Base-by-base conservation (phyloP, 2,113 vertebrate genomes). In the Hemichromis elongatus region DNA sequence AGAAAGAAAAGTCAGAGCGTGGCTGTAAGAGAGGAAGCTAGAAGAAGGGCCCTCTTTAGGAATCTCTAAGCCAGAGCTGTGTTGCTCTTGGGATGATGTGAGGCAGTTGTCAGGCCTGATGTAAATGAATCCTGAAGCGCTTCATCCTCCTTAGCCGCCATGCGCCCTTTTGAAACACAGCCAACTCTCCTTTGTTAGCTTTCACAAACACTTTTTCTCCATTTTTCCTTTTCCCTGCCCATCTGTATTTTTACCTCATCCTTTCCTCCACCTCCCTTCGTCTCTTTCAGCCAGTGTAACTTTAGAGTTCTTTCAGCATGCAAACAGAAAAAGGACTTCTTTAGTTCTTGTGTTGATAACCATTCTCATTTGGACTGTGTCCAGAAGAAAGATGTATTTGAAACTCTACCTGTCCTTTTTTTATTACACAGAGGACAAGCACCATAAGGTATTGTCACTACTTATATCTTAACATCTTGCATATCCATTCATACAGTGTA, bases 101-200 rank as follows among this genome's bases (percentile, higher is more conserved):
- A 96, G 94, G 95, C 91, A 80, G 87, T 95, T 96, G 96, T 96
- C 96, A 96, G 95, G 94, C 63, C 94, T 96, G 96, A 97, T 96
- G 96, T 96, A 96, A 96, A 97, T 97, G 93, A 96, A 96, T 95
- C 94, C 94, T 96, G 96, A 96, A 96, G 93, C 89, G 83, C 94
- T 95, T 96, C 95, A 95, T 96, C 95, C 95, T 95, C 93, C 92
- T 96, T 94, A 94, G 95, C 91, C 16, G 85, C 93, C 91, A 90
- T 89, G 86, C 88, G 88, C 83, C 87, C 93, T 95, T 95, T 95
- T 96, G 93, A 96, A 96, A 95, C 86, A 82, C 87, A 88, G 88
- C 92, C 89, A 92, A 90, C 80, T 92, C 88, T 88, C 86, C 90
- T 94, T 96, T 96, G 95, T 95, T 94, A 93, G 89, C 92, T 90